A percentile compares a stretch with the other conserved stretches of the same genome.
Conservation (phyloP, 92 coral and sea anemone species). For the Heteractis magnifica region DNA sequence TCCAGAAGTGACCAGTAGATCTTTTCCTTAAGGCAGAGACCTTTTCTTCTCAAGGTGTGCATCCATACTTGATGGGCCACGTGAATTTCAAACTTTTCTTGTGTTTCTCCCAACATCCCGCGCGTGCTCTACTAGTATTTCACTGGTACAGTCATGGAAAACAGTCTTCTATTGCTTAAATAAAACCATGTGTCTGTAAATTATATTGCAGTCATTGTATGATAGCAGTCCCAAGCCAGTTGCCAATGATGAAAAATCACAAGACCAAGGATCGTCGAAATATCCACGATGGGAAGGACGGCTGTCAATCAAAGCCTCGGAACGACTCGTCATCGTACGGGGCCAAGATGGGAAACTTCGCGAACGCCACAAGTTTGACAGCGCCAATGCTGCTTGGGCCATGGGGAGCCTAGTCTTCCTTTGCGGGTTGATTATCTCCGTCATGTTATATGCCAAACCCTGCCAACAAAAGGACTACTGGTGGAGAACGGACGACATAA, state of each 20-base stretch:
- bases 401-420: conserved; percentile 85
- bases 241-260: background rate
- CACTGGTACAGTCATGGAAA: background rate
- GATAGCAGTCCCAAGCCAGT: background rate
- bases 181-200: background rate
- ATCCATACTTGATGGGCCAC: too few relatives aligned
- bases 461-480: conserved; percentile 90
- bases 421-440: conserved; percentile 63
- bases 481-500: conserved; percentile 70
- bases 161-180: background rate
- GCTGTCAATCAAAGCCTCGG: conserved; percentile 47
- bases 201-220: conserved; percentile 15
- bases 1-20: too few relatives aligned
- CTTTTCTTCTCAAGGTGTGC: too few relatives aligned
- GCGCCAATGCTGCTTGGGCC: conserved; percentile 97
- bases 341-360: conserved; percentile 40
- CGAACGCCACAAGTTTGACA: conserved; percentile 67
- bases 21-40: too few relatives aligned
- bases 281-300: conserved; percentile 8
- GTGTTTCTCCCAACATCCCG: too few relatives aligned
- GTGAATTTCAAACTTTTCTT: too few relatives aligned
- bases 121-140: too few relatives aligned
- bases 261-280: conserved; percentile 1
- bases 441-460: conserved; percentile 77
- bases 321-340: conserved; percentile 58